phyloP scores from a whole-genome alignment of 2,797 vertebrate species.

The Ctenopoma kingsleyae region DNA sequence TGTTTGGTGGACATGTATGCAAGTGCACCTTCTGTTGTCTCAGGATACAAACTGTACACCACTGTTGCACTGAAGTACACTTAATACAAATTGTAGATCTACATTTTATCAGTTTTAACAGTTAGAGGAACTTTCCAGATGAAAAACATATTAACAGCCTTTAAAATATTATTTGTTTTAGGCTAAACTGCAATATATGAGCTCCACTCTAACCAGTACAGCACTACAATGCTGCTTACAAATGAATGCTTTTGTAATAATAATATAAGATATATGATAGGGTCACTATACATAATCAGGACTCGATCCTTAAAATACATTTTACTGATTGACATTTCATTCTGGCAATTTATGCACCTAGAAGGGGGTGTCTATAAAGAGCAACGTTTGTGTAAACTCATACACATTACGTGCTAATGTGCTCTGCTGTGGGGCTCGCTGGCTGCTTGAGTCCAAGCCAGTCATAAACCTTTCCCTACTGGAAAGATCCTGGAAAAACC shows the following conservation, averaged over 20 bases:
- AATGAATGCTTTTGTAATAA: no score
- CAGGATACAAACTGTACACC: no score
- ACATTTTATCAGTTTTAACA: no score
- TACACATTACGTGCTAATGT: conserved; percentile 5
- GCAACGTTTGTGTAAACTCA: background rate
- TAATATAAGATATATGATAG: no score
- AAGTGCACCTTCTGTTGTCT: background rate
- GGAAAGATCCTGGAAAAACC: conserved; percentile 32
- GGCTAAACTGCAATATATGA: no score
- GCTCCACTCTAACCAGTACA: background rate
- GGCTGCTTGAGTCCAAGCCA: conserved; percentile 35
- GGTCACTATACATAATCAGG: background rate
- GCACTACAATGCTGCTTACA: background rate
- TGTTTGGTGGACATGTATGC: background rate
- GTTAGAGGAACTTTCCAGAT: no score
- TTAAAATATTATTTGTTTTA: background rate
- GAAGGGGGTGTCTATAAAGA: no score
- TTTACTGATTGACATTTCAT: background rate
- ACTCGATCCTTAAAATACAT: background rate
- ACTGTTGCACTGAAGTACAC: no score
- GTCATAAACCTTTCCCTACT: conserved; percentile 21
- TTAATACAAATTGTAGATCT: background rate
- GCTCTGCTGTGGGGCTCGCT: conserved; percentile 15
- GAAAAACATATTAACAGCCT: background rate
- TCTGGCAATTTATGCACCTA: background rate